Evolutionary conservation across 2,113 vertebrate genomes (phyloP), one percentile per base, ranked within the genome.

Genomic region (Desmodus rotundus): DNA sequence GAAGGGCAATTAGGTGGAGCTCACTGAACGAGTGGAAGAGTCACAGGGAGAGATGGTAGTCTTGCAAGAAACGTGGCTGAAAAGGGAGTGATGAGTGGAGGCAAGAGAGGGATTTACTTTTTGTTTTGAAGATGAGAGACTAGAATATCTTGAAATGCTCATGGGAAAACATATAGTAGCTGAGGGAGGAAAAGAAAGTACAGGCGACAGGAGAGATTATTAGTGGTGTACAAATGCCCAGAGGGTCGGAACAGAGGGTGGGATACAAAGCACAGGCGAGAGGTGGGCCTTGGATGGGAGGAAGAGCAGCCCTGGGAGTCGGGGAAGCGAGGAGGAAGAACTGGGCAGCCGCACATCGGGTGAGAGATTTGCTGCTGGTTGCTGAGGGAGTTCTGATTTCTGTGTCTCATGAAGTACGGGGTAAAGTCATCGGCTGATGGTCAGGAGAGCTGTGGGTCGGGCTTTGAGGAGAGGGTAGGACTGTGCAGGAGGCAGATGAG

Each of bases 261-360:
- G 31, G 7, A 22, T 17, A 41, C 22, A 28, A 36, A 58, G 81
- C 56, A 43, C 43, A 14, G 26, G 16, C n/a, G 80, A 63, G 74
- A 73, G 33, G n/a, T 0, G 1, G 74, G 54, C 61, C 77, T 58
- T 33, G 43, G 12, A 5, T 31, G 74, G 73, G 28, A 45, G n/a
- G 78, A 26, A 41, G 33, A 33, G 28, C 73, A 36, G 20, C 13
- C 16, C 16, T 2, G 0, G 41, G 3, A 3, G 16, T 5, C 1
- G 13, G 36, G 41, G 7, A 11, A 36, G 31, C n/a, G 1, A 33
- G 3, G 87, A 45, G 31, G 7, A 52, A 38, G n/a, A 15, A 7
- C 14, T 24, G n/a, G 28, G 73, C 67, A 61, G 43, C 8, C 0
- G 1, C 17, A 20, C 13, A 36, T 5, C 4, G 43, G 68, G 4